A percentile compares a stretch with the other conserved stretches of the same genome.
These are phyloP conservation scores for Muntiacus muntjak DNA, from an alignment of 2,113 vertebrate genomes.

Conservation along the genomic window DNA sequence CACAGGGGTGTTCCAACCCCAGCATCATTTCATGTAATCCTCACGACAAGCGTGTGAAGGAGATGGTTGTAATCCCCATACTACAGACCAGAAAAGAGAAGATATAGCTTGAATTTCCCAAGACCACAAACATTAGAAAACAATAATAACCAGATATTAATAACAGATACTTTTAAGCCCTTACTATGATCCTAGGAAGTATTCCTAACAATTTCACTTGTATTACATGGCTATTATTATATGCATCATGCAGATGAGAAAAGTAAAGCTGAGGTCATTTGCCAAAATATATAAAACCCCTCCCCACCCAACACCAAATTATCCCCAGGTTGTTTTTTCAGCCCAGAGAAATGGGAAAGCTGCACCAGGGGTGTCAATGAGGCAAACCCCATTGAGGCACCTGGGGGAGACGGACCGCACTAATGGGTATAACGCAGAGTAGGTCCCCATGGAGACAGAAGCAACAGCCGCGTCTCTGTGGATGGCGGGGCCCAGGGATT, in stretches of 20 bases:
- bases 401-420: background rate
- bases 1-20: background rate
- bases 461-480: background rate
- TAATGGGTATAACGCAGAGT: background rate
- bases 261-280: slow-evolving; percentile 23
- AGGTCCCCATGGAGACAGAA: slow-evolving; percentile 11
- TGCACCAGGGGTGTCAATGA: background rate
- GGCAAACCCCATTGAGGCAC: background rate
- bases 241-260: slow-evolving; percentile 2
- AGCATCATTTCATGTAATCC: background rate
- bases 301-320: background rate
- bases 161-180: background rate
- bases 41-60: background rate
- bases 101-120: slow-evolving; percentile 1
- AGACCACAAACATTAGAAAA: slow-evolving; percentile 18
- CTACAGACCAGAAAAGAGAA: background rate
- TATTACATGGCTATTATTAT: background rate
- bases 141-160: background rate
- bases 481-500: slow-evolving; percentile 37
- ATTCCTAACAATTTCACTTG: background rate
- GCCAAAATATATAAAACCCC: background rate
- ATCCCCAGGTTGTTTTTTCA: background rate
- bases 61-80: slow-evolving; percentile 13
- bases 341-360: background rate
- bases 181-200: background rate